Evolutionary conservation across 2,888 invertebrate genomes (phyloP).

Genomic region (Smittia sp.): DNA sequence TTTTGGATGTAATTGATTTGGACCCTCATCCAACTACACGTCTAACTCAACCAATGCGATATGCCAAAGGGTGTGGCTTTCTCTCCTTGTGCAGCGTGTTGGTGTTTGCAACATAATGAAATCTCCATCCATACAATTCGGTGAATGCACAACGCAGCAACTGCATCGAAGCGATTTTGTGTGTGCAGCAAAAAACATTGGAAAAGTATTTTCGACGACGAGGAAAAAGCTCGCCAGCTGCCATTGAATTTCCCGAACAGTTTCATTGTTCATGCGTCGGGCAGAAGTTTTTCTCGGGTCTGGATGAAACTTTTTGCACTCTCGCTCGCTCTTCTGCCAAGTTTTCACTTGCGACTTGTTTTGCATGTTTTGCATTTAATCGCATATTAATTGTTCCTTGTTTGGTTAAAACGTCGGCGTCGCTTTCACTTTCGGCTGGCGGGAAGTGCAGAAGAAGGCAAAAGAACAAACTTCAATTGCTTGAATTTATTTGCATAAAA

Average conservation of each 20-base stretch:
- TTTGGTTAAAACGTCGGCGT: neutral
- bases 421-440: constrained; percentile 2
- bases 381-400: neutral
- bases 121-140: constrained; percentile 34
- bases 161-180: constrained; percentile 36
- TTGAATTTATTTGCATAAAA: constrained; percentile 27
- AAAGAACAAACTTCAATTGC: constrained; percentile 16
- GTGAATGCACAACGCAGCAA: constrained; percentile 38
- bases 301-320: constrained; percentile 25
- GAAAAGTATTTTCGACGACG: neutral
- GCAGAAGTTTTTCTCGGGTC: constrained; percentile 24
- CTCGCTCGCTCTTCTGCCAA: neutral
- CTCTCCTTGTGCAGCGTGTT: constrained; percentile 19
- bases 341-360: neutral
- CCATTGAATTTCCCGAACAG: constrained; percentile 39
- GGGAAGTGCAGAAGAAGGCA: neutral
- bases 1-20: constrained; percentile 40
- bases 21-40: constrained; percentile 40
- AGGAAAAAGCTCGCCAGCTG: constrained; percentile 34
- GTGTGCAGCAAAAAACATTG: constrained; percentile 30
- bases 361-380: constrained; percentile 10
- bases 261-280: constrained; percentile 41
- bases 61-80: constrained; percentile 41
- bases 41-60: constrained; percentile 38
- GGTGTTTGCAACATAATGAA: constrained; percentile 39